Conservation (phyloP, 2,113 vertebrate genomes). For the Falcunculus frontatus region DNA sequence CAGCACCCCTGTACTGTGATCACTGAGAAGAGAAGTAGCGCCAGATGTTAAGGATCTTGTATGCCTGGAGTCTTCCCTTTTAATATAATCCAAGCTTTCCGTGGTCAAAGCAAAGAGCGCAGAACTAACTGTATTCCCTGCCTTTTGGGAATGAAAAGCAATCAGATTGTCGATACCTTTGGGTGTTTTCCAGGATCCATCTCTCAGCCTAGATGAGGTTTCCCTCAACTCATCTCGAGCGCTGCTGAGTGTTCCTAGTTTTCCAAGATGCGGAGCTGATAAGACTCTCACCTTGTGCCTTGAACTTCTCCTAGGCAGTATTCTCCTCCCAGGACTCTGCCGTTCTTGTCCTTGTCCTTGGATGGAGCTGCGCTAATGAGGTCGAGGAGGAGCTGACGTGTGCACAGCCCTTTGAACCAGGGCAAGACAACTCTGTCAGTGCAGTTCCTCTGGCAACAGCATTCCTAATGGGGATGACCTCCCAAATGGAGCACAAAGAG, state of each 20-base stretch:
- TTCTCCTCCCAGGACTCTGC: background rate
- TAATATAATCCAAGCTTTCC: background rate
- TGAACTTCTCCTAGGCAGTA: background rate
- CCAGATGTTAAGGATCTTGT: background rate
- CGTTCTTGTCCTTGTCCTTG: background rate
- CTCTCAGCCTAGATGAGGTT: background rate
- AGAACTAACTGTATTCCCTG: background rate
- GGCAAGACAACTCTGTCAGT: background rate
- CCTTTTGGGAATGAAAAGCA: background rate
- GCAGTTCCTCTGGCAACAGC: constrained; percentile 24
- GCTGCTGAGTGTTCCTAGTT: background rate
- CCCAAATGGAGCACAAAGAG: background rate
- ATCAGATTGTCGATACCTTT: background rate
- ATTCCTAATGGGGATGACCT: background rate
- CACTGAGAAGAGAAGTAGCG: background rate
- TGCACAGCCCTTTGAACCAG: background rate
- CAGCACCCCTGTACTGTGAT: background rate
- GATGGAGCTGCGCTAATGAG: background rate
- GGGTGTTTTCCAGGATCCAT: background rate
- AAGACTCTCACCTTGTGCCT: background rate
- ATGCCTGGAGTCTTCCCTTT: background rate
- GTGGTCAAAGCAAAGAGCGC: background rate
- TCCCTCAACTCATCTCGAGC: accelerated
- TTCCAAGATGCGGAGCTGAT: background rate
- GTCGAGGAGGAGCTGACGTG: background rate